A percentile compares a stretch with the other conserved stretches of the same genome.
These are phyloP conservation scores for Adelosebastes latens DNA, from an alignment of 2,797 vertebrate genomes.

Conservation along the genomic window DNA sequence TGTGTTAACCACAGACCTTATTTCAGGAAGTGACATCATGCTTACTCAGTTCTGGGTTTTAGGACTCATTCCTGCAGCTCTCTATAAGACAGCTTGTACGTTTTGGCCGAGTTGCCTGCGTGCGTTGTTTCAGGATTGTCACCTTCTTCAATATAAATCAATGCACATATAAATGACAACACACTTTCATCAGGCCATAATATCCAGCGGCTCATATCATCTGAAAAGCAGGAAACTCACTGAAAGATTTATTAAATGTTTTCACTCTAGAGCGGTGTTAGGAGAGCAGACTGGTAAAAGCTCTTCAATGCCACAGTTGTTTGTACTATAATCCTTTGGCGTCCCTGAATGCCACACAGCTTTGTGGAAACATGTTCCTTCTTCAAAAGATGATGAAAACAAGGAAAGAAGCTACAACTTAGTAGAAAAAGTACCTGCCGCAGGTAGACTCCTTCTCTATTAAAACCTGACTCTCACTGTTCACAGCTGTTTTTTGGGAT, in stretches of 20 bases:
- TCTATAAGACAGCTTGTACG: background rate
- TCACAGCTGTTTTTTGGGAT: background rate
- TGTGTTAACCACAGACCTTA: too few relatives aligned
- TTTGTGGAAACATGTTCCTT: background rate
- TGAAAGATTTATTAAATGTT: background rate
- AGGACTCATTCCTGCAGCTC: background rate
- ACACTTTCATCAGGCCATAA: background rate
- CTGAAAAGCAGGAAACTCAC: background rate
- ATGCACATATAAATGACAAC: background rate
- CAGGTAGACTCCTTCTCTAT: background rate
- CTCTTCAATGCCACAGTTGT: background rate
- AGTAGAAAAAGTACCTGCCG: background rate
- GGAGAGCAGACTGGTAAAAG: background rate
- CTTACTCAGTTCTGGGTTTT: too few relatives aligned
- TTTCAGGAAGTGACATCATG: too few relatives aligned
- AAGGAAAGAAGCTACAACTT: too few relatives aligned
- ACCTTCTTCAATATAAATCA: background rate
- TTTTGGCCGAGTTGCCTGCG: background rate
- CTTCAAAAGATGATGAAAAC: background rate
- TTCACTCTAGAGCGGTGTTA: background rate
- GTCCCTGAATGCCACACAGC: background rate
- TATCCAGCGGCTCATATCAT: background rate
- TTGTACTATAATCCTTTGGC: background rate
- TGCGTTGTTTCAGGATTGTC: background rate
- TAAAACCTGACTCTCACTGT: background rate